phyloP scores from a whole-genome alignment of 2,888 invertebrate genomes.

The Hetaerina titia region DNA sequence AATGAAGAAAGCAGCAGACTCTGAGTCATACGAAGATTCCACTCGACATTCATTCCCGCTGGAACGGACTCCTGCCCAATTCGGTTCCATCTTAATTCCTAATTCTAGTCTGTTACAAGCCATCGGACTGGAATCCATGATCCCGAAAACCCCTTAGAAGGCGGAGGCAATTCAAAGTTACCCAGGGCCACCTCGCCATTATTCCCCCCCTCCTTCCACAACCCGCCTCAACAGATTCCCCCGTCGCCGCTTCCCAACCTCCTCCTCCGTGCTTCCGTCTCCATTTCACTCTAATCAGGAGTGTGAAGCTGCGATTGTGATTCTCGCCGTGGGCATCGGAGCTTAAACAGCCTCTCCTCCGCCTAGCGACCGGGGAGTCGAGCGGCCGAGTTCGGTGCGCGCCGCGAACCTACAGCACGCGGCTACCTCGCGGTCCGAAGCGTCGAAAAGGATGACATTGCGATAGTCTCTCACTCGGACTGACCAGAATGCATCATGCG shows the following conservation, averaged over 20 bases:
- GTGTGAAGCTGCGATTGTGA: constrained; percentile 60
- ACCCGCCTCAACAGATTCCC: too few relatives aligned
- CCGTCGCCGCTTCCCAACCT: not conserved
- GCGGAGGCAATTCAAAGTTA: not conserved
- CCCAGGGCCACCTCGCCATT: not conserved
- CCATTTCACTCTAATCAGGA: constrained; percentile 58
- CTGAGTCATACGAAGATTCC: too few relatives aligned
- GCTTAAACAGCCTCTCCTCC: constrained; percentile 32
- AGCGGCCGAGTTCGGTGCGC: not conserved
- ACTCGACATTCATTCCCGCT: too few relatives aligned
- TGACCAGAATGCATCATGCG: constrained; percentile 62
- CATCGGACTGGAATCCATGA: too few relatives aligned
- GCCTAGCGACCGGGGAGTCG: not conserved
- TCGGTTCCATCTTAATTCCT: too few relatives aligned
- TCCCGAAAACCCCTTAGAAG: too few relatives aligned
- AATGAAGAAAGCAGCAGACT: too few relatives aligned
- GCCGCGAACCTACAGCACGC: not conserved
- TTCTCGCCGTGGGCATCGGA: constrained; percentile 45
- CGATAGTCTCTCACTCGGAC: constrained; percentile 62
- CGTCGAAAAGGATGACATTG: constrained; percentile 64
- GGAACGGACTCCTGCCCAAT: too few relatives aligned
- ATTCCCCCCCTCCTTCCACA: not conserved
- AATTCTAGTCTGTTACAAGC: too few relatives aligned
- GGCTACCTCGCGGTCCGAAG: not conserved
- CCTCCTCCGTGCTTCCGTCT: not conserved